Evolutionary conservation across 2,797 vertebrate species (phyloP).

Genomic region (Schizopygopsis malacanthus): DNA sequence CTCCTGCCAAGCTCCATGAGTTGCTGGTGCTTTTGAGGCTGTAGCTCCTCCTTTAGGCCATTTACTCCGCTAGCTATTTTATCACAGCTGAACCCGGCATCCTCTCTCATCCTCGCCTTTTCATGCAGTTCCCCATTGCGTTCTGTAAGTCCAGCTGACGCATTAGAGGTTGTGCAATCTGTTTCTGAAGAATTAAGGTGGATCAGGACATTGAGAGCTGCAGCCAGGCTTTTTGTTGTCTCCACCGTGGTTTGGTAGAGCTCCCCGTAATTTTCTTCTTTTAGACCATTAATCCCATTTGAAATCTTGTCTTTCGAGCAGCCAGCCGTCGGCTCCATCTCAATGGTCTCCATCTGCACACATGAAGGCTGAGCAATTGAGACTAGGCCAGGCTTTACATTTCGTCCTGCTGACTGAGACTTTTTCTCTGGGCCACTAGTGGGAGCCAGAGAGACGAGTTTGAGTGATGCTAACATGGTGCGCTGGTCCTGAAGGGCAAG

Average conservation of each 20-base stretch:
- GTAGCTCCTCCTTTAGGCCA: conserved; percentile 79
- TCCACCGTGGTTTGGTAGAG: conserved; percentile 95
- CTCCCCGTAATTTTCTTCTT: conserved; percentile 88
- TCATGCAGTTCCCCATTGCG: conserved; percentile 49
- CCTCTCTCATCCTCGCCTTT: conserved; percentile 35
- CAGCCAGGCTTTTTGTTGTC: conserved; percentile 92
- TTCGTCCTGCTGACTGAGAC: neutral
- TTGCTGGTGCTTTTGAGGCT: conserved; percentile 81
- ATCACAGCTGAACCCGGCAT: conserved; percentile 46
- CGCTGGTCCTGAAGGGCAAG: conserved; percentile 96
- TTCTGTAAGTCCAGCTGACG: conserved; percentile 40
- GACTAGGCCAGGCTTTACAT: conserved; percentile 1
- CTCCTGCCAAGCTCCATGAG: conserved; percentile 87
- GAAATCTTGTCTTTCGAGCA: conserved; percentile 81
- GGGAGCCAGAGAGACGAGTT: conserved; percentile 91
- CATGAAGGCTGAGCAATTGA: neutral
- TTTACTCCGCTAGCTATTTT: conserved; percentile 77
- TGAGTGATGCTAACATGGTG: conserved; percentile 93
- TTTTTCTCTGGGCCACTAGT: conserved; percentile 69
- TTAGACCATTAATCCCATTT: conserved; percentile 86
- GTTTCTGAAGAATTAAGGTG: conserved; percentile 68
- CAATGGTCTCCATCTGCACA: neutral
- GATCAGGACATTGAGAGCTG: conserved; percentile 91
- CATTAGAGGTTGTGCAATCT: conserved; percentile 51
- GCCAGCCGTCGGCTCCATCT: conserved; percentile 68